Conservation (phyloP, 2,113 vertebrate species). For the Tichodroma muraria region DNA sequence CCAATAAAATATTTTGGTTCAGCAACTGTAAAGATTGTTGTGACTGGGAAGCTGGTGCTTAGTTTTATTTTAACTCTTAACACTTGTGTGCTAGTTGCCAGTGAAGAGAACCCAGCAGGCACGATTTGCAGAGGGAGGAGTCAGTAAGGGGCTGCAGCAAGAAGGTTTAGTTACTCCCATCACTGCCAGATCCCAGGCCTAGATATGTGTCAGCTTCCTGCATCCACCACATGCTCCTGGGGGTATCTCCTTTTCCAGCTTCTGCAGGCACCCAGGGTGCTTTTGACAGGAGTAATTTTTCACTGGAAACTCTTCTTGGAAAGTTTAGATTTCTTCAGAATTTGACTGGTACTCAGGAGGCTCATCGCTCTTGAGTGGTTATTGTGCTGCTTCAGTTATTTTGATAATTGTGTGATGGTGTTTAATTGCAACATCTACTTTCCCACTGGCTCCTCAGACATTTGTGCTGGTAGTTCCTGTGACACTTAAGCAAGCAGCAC, state of each 20-base stretch:
- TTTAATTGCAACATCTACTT: conserved; percentile 8
- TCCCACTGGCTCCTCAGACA: background rate
- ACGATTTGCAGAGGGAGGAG: background rate
- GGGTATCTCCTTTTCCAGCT: background rate
- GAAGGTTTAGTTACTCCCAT: background rate
- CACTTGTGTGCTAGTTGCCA: background rate
- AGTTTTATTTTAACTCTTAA: background rate
- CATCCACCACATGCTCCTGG: background rate
- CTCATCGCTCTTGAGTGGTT: background rate
- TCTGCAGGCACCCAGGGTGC: background rate
- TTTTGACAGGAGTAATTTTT: background rate
- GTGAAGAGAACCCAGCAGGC: background rate
- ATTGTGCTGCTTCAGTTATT: conserved; percentile 4
- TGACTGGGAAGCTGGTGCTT: background rate
- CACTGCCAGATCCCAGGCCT: background rate
- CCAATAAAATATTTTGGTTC: background rate
- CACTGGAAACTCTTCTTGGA: background rate
- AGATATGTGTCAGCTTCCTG: background rate
- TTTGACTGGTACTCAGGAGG: background rate
- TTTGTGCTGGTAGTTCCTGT: conserved; percentile 3
- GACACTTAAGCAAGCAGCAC: background rate
- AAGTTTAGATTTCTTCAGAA: background rate
- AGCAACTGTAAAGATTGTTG: background rate
- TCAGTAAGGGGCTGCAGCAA: background rate
- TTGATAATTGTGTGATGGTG: background rate